Percentiles rank a stretch among this genome's conserved stretches.
Evolutionary conservation across 2,113 vertebrate species (phyloP).

Genomic region (Eclectus roratus): DNA sequence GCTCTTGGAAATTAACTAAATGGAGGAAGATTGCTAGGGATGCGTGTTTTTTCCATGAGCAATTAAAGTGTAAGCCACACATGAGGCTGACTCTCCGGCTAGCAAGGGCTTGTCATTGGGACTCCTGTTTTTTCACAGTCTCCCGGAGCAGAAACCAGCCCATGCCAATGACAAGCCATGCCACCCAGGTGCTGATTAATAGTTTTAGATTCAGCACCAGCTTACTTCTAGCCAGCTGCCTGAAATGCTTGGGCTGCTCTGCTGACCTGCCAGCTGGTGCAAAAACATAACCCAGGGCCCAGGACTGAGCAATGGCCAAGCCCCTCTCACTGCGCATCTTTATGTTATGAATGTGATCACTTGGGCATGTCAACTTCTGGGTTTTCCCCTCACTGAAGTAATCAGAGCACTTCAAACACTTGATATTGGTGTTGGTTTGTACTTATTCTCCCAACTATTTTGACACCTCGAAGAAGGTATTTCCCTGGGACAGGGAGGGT

Average conservation of each 20-base stretch:
- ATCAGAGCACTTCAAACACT: background rate
- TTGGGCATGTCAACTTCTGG: background rate
- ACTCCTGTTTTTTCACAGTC: background rate
- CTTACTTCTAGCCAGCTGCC: background rate
- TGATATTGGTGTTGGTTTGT: rapidly evolving
- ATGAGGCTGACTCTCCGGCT: background rate
- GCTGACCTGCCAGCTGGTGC: background rate
- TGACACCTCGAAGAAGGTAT: background rate
- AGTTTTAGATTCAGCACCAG: background rate
- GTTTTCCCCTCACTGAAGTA: background rate
- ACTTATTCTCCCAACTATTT: background rate
- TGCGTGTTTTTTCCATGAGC: background rate
- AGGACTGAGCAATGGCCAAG: background rate
- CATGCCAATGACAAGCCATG: rapidly evolving
- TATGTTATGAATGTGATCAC: rapidly evolving
- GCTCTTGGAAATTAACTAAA: background rate
- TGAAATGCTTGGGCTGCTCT: background rate
- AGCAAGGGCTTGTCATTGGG: background rate
- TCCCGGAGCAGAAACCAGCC: background rate
- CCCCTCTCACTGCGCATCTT: background rate
- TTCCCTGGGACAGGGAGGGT: background rate
- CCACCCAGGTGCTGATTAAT: background rate
- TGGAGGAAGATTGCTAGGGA: background rate
- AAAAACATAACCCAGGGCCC: background rate
- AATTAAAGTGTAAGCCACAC: background rate